A percentile compares a stretch with the other conserved stretches of the same genome.
Evolutionary conservation across 2,888 invertebrate genomes (phyloP).

Genomic region (Lymantria dispar): DNA sequence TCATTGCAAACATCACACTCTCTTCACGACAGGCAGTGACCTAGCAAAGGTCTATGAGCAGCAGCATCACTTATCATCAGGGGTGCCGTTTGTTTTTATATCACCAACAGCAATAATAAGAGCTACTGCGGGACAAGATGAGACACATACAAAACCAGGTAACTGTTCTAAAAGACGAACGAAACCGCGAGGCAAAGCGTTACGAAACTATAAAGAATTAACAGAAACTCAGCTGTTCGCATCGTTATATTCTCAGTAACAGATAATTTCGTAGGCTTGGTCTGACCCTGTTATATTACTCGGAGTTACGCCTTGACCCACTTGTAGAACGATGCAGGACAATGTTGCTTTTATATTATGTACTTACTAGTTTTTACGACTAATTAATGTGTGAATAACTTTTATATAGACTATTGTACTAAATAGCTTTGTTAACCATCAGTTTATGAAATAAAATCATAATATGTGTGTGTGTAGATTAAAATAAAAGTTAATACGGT

Average conservation of each 20-base stretch:
- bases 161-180: no score
- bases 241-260: constrained; percentile 19
- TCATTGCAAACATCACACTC: no score
- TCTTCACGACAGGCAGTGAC: no score
- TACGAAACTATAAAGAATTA: not conserved
- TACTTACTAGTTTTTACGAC: not conserved
- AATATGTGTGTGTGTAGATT: no score
- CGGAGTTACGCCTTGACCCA: constrained; percentile 30
- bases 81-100: no score
- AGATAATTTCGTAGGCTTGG: constrained; percentile 29
- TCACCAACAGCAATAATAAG: no score
- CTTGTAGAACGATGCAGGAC: constrained; percentile 22
- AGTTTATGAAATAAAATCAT: not conserved
- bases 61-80: no score
- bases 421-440: not conserved
- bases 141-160: no score
- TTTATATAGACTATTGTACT: not conserved
- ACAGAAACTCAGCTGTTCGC: not conserved
- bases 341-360: constrained; percentile 5
- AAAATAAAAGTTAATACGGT: no score
- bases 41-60: no score
- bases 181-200: no score
- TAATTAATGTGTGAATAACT: not conserved
- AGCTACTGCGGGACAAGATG: no score
- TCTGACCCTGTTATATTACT: constrained; percentile 23